A percentile compares a stretch with the other conserved stretches of the same genome.
These are phyloP conservation scores for Nyctibius grandis DNA, from an alignment of 2,797 vertebrate species.

Conservation along the genomic window DNA sequence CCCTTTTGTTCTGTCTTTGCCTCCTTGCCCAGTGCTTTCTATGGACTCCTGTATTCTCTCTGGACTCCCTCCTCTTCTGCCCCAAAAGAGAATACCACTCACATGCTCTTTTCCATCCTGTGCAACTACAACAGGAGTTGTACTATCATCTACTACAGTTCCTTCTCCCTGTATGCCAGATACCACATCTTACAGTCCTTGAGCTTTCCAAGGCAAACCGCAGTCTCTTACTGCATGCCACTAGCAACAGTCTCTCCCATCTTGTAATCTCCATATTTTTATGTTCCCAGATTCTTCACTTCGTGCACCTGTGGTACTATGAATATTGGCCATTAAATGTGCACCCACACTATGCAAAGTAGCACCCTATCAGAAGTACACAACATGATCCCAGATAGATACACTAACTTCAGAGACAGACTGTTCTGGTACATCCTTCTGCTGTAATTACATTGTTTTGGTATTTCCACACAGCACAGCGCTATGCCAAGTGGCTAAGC, in stretches of 20 bases:
- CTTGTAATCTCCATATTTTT: background rate
- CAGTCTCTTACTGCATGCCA: background rate
- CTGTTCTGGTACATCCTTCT: constrained; percentile 46
- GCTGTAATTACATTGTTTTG: constrained; percentile 23
- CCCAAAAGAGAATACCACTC: background rate
- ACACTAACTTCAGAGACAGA: constrained; percentile 19
- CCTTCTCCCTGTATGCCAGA: background rate
- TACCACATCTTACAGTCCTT: background rate
- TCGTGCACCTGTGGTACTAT: background rate
- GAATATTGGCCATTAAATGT: background rate
- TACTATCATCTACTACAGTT: background rate
- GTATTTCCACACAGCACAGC: constrained; percentile 11
- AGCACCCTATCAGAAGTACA: background rate
- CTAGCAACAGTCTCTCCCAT: background rate
- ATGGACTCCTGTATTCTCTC: background rate
- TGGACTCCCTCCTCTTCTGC: background rate
- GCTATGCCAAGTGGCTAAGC: background rate
- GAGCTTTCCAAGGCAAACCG: background rate
- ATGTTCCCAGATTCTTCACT: background rate
- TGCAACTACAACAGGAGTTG: background rate
- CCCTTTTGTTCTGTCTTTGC: background rate
- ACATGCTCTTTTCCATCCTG: background rate
- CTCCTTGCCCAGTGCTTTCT: background rate
- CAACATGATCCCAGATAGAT: background rate
- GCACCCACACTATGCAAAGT: background rate